Percentiles rank a stretch among this genome's conserved stretches.
Conservation (phyloP, 2,797 vertebrate species). For the Pelodytes ibericus region DNA sequence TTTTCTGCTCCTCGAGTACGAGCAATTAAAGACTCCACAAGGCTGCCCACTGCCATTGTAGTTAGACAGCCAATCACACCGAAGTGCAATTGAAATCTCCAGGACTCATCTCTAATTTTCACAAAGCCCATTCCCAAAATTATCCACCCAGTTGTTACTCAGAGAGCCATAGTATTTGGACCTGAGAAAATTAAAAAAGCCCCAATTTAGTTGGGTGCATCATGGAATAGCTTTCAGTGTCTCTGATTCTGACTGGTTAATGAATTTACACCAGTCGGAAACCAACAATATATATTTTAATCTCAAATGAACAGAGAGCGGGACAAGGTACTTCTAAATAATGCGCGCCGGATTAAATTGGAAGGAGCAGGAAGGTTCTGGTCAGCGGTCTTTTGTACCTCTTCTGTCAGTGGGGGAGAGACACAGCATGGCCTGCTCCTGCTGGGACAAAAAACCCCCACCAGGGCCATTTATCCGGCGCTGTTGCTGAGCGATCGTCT, state of each 20-base stretch:
- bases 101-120: constrained; percentile 22
- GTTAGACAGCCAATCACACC: constrained; percentile 24
- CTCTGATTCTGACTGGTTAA: constrained; percentile 21
- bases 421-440: constrained; percentile 3
- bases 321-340: constrained; percentile 22
- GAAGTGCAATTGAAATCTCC: constrained; percentile 34
- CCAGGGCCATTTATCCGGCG: not conserved
- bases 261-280: constrained; percentile 24
- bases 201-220: constrained; percentile 37
- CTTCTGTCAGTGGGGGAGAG: constrained; percentile 5
- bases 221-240: constrained; percentile 13
- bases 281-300: constrained; percentile 15
- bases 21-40: constrained; percentile 28
- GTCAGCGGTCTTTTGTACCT: constrained; percentile 27
- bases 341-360: constrained; percentile 1
- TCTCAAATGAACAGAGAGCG: constrained; percentile 28
- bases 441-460: constrained; percentile 22
- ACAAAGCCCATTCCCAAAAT: constrained; percentile 20
- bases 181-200: constrained; percentile 41
- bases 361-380: constrained; percentile 23
- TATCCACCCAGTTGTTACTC: constrained; percentile 26
- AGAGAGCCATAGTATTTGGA: constrained; percentile 21
- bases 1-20: not conserved
- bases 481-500: not conserved
- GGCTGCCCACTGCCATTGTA: constrained; percentile 13